Conservation (phyloP, 2,113 vertebrate genomes). For the Chrysochloris asiatica region DNA sequence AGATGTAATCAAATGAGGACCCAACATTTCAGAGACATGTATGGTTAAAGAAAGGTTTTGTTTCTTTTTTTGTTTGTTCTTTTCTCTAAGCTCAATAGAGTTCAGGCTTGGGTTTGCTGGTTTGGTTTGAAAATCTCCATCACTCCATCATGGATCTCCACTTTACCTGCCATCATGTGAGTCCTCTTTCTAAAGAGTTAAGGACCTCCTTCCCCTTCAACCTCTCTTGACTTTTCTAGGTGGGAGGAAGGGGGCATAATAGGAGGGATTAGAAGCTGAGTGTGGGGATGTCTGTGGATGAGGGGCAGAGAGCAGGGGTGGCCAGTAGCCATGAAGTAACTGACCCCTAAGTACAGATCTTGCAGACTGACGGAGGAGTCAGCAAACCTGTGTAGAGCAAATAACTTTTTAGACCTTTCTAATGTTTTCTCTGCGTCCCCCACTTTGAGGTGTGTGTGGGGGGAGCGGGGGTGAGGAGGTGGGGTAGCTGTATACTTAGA, state of each 20-base stretch:
- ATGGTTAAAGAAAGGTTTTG: neutral
- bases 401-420: conserved; percentile 35
- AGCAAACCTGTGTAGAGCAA: conserved; percentile 41
- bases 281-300: neutral
- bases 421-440: neutral
- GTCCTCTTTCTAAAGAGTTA: conserved; percentile 13
- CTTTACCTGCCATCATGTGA: conserved; percentile 7
- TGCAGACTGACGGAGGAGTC: neutral
- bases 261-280: neutral
- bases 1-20: neutral
- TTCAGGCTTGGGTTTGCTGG: neutral
- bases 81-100: neutral
- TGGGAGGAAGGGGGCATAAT: neutral
- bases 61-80: neutral
- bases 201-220: neutral
- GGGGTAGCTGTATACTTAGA: conserved; percentile 66
- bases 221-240: neutral
- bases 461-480: neutral
- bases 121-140: neutral
- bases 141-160: neutral
- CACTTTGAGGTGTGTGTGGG: conserved; percentile 25
- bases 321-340: neutral
- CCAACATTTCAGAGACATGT: neutral
- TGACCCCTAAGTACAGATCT: neutral
- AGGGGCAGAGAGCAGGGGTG: neutral